Percentiles rank a stretch among this genome's conserved stretches.
These are phyloP conservation scores for Gonioctena quinquepunctata DNA, from an alignment of 1,140 invertebrate species.

Conservation along the genomic window DNA sequence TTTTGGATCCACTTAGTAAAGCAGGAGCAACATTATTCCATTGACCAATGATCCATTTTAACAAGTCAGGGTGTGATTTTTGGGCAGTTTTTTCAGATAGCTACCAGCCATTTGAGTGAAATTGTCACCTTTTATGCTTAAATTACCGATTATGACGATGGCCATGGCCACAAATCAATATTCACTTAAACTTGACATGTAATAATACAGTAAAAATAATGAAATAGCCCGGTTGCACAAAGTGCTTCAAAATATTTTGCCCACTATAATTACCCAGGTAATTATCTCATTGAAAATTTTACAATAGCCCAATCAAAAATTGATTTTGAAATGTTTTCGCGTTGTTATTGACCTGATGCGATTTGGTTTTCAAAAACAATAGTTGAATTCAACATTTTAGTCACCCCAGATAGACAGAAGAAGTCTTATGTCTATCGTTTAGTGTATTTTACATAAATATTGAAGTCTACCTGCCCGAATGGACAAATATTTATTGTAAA, in stretches of 20 bases:
- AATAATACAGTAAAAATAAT: conserved; percentile 42
- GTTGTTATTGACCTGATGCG: not conserved
- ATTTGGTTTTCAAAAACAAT: conserved; percentile 22
- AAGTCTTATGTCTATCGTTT: conserved; percentile 14
- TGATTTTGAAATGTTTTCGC: conserved; percentile 24
- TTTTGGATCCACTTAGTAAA: not conserved
- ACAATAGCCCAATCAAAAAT: conserved; percentile 53
- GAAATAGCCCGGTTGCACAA: conserved; percentile 56
- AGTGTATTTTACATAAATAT: conserved; percentile 57
- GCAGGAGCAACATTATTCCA: not conserved
- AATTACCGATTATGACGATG: conserved; percentile 28
- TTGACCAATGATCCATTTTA: conserved; percentile 6
- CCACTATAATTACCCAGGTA: conserved; percentile 46
- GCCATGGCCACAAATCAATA: not conserved
- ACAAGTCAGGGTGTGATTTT: conserved; percentile 29
- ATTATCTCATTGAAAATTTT: conserved; percentile 45
- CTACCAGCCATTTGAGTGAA: conserved; percentile 21
- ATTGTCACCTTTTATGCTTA: conserved; percentile 38
- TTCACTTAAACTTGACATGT: conserved; percentile 33
- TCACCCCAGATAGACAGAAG: conserved; percentile 20
- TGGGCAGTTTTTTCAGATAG: conserved; percentile 31
- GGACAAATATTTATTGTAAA: conserved; percentile 57
- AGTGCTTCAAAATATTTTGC: conserved; percentile 56
- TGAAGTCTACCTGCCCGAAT: conserved; percentile 54
- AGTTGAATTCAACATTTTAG: conserved; percentile 43